Evolutionary conservation across 2,113 vertebrate species (phyloP).

Genomic region (Neopipo cinnamomea): DNA sequence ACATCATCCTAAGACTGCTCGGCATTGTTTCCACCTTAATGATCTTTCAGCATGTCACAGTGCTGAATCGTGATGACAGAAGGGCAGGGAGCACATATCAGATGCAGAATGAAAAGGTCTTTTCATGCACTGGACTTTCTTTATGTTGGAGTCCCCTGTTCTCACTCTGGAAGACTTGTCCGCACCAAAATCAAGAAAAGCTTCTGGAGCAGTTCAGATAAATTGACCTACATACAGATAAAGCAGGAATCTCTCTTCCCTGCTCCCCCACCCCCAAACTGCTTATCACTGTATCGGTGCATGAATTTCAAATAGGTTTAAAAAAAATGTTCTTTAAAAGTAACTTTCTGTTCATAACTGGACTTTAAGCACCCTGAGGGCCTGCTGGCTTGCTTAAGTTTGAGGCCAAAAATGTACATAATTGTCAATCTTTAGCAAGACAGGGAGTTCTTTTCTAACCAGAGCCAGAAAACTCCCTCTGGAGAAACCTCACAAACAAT

Average conservation of each 20-base stretch:
- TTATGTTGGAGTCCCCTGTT: not conserved
- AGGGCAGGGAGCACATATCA: constrained; percentile 39
- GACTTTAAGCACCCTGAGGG: not conserved
- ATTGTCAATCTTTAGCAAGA: constrained; percentile 41
- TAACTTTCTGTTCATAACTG: not conserved
- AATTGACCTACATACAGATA: not conserved
- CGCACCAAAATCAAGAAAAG: not conserved
- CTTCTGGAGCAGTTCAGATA: not conserved
- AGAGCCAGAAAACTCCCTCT: constrained; percentile 46
- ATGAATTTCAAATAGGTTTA: not conserved
- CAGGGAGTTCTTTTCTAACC: constrained; percentile 27
- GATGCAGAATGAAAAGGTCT: constrained; percentile 54
- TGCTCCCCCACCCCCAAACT: not conserved
- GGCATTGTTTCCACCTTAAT: constrained; percentile 64
- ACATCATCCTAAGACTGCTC: constrained; percentile 30
- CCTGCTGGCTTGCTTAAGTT: constrained; percentile 18
- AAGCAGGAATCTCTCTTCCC: not conserved
- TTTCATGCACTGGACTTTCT: not conserved
- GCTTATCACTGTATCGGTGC: not conserved
- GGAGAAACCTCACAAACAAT: constrained; percentile 48
- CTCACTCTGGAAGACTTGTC: not conserved
- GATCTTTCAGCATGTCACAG: constrained; percentile 51
- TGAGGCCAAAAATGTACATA: constrained; percentile 4
- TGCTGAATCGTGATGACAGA: constrained; percentile 64
- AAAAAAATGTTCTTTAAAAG: not conserved